Base-by-base conservation (phyloP, 1,140 invertebrate species). In the Achatina immaculata region DNA sequence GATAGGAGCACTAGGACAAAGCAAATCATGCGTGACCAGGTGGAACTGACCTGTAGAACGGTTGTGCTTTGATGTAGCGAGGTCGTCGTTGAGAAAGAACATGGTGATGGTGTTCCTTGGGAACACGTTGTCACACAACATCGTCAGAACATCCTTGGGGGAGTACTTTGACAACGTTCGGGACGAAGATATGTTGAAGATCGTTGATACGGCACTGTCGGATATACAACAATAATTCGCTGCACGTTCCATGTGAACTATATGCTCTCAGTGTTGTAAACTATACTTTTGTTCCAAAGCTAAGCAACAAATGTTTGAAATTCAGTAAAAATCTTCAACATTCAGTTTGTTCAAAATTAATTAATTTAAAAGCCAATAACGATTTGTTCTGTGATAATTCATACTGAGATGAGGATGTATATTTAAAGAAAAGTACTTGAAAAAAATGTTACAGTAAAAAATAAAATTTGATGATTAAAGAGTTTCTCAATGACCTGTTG, bases 31-130 rank as follows among this genome's bases (percentile, higher is more conserved):
- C n/a, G n/a, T n/a, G n/a, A n/a, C n/a, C n/a, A n/a, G n/a, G n/a
- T n/a, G n/a, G n/a, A n/a, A 14, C 43, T 16, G 31, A 74, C 72
- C 72, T 78, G 76, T 38, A 3, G 58, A 40, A 7, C 1, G 14
- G 11, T 2, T 14, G 43, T 78, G 69, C 42, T 40, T 0, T n/a
- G 24, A 0, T 7, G 69, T 24, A 6, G 0, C 24, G 1, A 66
- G 38, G 36, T 31, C 11, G 68, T 72, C 72, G 78, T 80, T 80
- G 0, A 80, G 1, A 36, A 42, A 80, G 66, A 71, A 72, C 21
- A 80, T 24, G 2, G 78, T 55, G 68, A 80, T 80, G 2, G 68
- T 55, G 45, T 80, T 80, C 19, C 72, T 58, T 24, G 66, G 66
- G 48, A 80, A 80, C 3, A 72, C 9, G 0, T 72, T 9, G 0